Evolutionary conservation across 2,888 invertebrate species (phyloP).

Genomic region (Macaria notata): DNA sequence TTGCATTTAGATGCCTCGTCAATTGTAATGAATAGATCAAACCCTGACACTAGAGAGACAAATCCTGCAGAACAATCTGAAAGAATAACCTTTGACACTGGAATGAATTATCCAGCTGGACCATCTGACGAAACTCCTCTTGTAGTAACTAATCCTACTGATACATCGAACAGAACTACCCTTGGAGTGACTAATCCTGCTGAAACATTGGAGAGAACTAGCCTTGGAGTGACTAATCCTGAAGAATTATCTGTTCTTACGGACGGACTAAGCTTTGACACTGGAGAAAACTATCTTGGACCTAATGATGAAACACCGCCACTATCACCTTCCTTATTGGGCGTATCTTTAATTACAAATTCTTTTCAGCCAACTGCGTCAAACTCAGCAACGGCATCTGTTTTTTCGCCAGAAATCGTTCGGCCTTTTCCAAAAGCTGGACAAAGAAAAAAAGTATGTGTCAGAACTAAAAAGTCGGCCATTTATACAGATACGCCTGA

Average conservation of each 20-base stretch:
- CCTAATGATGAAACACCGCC: slow-evolving; percentile 5
- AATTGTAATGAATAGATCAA: not conserved
- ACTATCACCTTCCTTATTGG: slow-evolving; percentile 4
- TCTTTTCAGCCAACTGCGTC: slow-evolving; percentile 1
- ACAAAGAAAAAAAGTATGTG: slow-evolving; percentile 24
- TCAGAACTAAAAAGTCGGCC: slow-evolving; percentile 26
- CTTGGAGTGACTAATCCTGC: too few species aligned
- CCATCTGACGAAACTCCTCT: slow-evolving; percentile 2
- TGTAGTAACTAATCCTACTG: not conserved
- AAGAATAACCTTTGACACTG: too few species aligned
- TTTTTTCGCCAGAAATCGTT: slow-evolving; percentile 30
- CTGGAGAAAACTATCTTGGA: slow-evolving; percentile 4
- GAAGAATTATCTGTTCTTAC: too few species aligned
- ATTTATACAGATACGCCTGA: slow-evolving; percentile 36
- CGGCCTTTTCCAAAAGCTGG: slow-evolving; percentile 32
- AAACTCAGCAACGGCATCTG: slow-evolving; percentile 2
- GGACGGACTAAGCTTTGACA: not conserved
- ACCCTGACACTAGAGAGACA: too few species aligned
- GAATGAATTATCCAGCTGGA: too few species aligned
- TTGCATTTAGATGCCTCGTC: slow-evolving; percentile 4
- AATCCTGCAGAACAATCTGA: too few species aligned
- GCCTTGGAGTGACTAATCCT: too few species aligned
- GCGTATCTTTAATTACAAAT: not conserved
- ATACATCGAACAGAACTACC: slow-evolving; percentile 1
- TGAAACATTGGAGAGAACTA: too few species aligned